Evolutionary conservation across 1,140 invertebrate genomes (phyloP).

Genomic region (Coenobita brevimanus): DNA sequence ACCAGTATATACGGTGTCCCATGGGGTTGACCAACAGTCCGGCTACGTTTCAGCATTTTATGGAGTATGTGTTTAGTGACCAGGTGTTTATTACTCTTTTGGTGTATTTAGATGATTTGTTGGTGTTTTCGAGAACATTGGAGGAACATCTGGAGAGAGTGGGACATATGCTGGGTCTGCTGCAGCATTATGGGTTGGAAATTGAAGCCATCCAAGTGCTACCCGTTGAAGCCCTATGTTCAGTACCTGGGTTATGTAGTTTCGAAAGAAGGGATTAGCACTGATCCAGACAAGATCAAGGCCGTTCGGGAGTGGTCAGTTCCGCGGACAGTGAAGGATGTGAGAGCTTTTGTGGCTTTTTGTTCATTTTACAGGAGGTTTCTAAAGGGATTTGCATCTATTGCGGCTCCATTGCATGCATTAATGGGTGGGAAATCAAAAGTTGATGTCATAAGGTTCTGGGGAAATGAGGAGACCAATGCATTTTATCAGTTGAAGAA

Average conservation of each 20-base stretch:
- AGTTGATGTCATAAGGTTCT: neutral
- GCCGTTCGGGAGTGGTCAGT: neutral
- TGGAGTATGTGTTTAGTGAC: slow-evolving; percentile 15
- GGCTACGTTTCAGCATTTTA: neutral
- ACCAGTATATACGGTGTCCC: neutral
- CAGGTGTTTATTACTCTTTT: slow-evolving; percentile 9
- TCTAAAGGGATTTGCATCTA: neutral
- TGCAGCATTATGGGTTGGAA: slow-evolving; percentile 2
- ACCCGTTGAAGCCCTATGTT: neutral
- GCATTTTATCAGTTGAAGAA: slow-evolving; percentile 9
- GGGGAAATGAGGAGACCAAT: neutral
- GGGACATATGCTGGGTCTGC: neutral
- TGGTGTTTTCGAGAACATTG: neutral
- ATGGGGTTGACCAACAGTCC: slow-evolving; percentile 26
- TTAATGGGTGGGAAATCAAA: neutral
- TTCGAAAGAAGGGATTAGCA: slow-evolving; percentile 3
- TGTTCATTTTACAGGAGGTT: slow-evolving; percentile 30
- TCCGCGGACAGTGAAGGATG: slow-evolving; percentile 25
- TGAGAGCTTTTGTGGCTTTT: slow-evolving; percentile 17
- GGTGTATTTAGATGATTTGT: slow-evolving; percentile 24
- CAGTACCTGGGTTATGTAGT: slow-evolving; percentile 17
- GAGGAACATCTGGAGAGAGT: slow-evolving; percentile 12
- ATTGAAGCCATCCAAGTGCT: slow-evolving; percentile 25
- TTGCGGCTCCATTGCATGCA: slow-evolving; percentile 7
- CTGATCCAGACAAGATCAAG: slow-evolving; percentile 14